phyloP scores from a whole-genome alignment of 1,140 invertebrate species.

The Drosophila sp. region DNA sequence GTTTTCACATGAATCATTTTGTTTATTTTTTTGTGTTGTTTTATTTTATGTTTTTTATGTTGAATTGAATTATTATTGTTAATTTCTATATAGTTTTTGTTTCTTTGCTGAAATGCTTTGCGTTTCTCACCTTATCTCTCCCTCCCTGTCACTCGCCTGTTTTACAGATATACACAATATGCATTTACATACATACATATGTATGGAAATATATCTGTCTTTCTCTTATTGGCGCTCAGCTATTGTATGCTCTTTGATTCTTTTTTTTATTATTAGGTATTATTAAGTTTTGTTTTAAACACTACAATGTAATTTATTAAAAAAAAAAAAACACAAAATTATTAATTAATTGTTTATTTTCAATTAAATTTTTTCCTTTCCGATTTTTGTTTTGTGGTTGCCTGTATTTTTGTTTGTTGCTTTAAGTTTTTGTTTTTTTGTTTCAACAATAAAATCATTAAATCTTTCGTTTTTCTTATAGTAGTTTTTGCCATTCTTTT shows the following conservation, averaged over 20 bases:
- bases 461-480: conserved; percentile 8
- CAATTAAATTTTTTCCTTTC: conserved; percentile 1
- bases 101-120: conserved; percentile 23
- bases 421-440: neutral
- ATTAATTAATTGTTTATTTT: neutral
- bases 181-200: conserved; percentile 1
- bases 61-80: conserved; percentile 22
- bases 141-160: neutral
- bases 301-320: conserved; percentile 51
- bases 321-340: conserved; percentile 19
- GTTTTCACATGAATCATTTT: neutral
- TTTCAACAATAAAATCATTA: conserved; percentile 11
- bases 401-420: neutral
- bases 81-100: conserved; percentile 22
- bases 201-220: conserved; percentile 3
- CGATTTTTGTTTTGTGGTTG: neutral
- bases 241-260: conserved; percentile 3
- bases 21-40: neutral
- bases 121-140: neutral
- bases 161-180: neutral
- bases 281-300: conserved; percentile 49
- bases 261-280: conserved; percentile 35
- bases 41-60: neutral
- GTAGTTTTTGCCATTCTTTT: conserved; percentile 6
- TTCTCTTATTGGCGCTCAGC: conserved; percentile 2